Base-by-base conservation (phyloP, 2,888 invertebrate genomes). In the Coenonympha arcania region DNA sequence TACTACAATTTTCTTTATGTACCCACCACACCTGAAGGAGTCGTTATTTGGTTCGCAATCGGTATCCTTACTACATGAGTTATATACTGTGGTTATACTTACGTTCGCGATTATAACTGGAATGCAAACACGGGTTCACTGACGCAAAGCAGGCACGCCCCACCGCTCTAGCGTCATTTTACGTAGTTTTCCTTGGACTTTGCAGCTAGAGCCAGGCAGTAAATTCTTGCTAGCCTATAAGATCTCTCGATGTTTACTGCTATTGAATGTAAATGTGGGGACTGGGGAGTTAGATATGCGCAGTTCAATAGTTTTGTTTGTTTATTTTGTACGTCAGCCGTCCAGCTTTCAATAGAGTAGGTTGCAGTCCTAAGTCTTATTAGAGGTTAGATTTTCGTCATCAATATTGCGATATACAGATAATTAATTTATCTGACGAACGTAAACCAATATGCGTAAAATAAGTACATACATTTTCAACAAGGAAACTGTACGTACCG, bases 141-240 rank as follows among this genome's bases (percentile, higher is more conserved):
- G 19, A 36, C 36, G 19, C 19, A 20, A 36, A 19, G 5, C 9
- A 20, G 36, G 19, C 36, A 5, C 19, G 36, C 36, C 11, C 3
- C 18, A n/a, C 19, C n/a, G 19, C n/a, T 2, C 5, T 20, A 9
- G 20, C 36, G 36, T 36, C 36, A 20, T 4, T 11, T 11, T 19
- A n/a, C n/a, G n/a, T 4, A 11, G 36, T 30, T 58, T 22, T 52
- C 64, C 62, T 64, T 65, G 65, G 62, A 62, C 64, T 62, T 61
- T 56, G 58, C 37, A 36, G 31, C 51, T 46, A 34, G 16, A 33
- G 39, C 20, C 16, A 8, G 18, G 15, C 6, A 9, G 22, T 15
- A 9, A 15, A 24, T 22, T 39, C n/a, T n/a, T n/a, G n/a, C n/a
- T 8, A 22, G 15, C 16, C 22, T 39, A 13, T 2, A 39, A 39